These are phyloP conservation scores for Hyperopisus bebe DNA, from an alignment of 2,113 vertebrate genomes.

Conservation along the genomic window DNA sequence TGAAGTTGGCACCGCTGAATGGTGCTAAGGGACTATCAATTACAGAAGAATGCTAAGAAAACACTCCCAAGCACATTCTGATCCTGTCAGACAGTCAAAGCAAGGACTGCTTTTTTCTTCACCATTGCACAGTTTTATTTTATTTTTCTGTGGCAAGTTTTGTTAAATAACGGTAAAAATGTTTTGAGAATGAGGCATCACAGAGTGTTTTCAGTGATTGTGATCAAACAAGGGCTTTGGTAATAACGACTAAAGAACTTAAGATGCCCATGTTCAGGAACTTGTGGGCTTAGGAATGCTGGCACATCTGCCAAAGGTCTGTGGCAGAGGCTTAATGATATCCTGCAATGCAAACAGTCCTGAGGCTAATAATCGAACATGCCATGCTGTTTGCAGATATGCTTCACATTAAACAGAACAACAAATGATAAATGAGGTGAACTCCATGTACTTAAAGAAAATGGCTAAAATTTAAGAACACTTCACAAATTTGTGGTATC, in stretches of 20 bases:
- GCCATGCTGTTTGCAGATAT: neutral
- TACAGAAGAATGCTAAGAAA: neutral
- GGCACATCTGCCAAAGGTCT: neutral
- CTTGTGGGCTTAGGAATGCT: neutral
- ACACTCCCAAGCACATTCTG: neutral
- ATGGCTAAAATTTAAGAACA: neutral
- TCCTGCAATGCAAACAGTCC: neutral
- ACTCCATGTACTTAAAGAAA: neutral
- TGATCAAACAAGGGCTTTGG: neutral
- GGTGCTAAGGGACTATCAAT: neutral
- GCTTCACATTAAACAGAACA: neutral
- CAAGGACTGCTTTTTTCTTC: neutral
- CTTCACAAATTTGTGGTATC: neutral
- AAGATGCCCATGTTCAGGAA: neutral
- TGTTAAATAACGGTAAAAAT: neutral
- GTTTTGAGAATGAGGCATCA: neutral
- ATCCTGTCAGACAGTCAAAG: neutral
- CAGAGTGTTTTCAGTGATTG: neutral
- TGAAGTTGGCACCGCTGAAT: neutral
- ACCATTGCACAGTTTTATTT: neutral
- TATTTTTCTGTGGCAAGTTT: neutral
- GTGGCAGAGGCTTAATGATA: neutral
- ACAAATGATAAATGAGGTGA: neutral
- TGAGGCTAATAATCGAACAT: neutral
- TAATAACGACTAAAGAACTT: neutral